Base-by-base conservation (phyloP, 2,888 invertebrate genomes). In the Noctua janthe region DNA sequence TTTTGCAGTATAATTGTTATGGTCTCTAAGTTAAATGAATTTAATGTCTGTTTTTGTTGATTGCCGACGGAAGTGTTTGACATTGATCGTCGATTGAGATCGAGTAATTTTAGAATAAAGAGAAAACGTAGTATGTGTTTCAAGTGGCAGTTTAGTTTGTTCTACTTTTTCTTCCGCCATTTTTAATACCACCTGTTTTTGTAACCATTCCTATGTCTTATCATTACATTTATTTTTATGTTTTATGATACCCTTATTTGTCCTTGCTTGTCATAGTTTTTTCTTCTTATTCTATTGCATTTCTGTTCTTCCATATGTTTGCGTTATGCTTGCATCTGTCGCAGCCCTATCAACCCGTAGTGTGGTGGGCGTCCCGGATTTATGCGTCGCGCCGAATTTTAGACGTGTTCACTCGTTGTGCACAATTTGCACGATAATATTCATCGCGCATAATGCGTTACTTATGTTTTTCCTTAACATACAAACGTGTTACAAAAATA, bases 311-410 rank as follows among this genome's bases (percentile, higher is more conserved):
- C 0, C 17, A 69, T 62, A 75, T 43, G 39, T 71, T 59, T 23
- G 20, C 20, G 17, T n/a, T 43, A 23, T 47, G 35, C 39, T 74
- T 70, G 64, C 51, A 54, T 73, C n/a, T 66, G 51, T 62, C 77
- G 11, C 85, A 87, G 39, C 87, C 89, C 86, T 83, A 73, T 74
- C 70, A 72, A 29, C 39, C 17, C 66, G 71, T 78, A 69, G 81
- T 79, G 83, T 80, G 80, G 92, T 94, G 90, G 93, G 93, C 88
- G 92, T 90, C 83, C 83, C 70, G 70, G 88, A 91, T 91, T 92
- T 92, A 93, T 93, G 90, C 84, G 79, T 82, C 90, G 90, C 87
- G 91, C 92, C 91, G 89, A 93, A 93, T 92, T 89, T 90, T 89
- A 86, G 91, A 90, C 85, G 86, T 78, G 85, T 73, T 86, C 85